Conservation (phyloP, 2,888 invertebrate species). For the Rhimphoctona megacephalus region DNA sequence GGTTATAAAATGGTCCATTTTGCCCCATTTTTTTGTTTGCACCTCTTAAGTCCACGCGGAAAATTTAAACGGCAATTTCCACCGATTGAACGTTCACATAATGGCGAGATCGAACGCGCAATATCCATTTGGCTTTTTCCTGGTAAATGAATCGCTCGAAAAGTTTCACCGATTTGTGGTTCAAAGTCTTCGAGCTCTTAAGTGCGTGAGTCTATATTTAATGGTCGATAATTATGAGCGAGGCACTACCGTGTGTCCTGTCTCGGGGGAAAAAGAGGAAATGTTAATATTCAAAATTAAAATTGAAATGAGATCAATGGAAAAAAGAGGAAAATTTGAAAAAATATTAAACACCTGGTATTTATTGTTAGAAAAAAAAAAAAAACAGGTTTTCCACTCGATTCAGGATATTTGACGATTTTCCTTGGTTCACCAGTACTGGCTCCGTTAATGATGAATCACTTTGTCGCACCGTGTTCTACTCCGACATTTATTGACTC, state of each 20-base stretch:
- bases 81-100: slow-evolving; percentile 1
- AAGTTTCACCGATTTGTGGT: not conserved
- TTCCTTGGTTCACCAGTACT: slow-evolving; percentile 4
- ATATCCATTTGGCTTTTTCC: slow-evolving; percentile 13
- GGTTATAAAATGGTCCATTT: slow-evolving; percentile 8
- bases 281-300: not conserved
- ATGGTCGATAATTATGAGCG: slow-evolving; percentile 22
- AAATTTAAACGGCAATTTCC: slow-evolving; percentile 34
- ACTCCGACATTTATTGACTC: slow-evolving; percentile 69
- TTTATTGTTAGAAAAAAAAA: not conserved
- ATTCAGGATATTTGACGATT: not conserved
- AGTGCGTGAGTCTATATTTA: slow-evolving; percentile 5
- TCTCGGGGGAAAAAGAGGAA: not conserved
- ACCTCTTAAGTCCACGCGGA: not conserved
- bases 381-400: not conserved
- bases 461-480: slow-evolving; percentile 58
- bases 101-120: slow-evolving; percentile 4
- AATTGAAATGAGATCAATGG: not conserved
- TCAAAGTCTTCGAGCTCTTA: slow-evolving; percentile 23
- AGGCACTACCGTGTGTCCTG: not conserved
- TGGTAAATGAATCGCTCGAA: slow-evolving; percentile 20
- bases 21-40: not conserved
- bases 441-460: slow-evolving; percentile 63
- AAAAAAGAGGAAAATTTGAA: not conserved
- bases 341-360: not conserved